phyloP scores from a whole-genome alignment of 2,113 vertebrate genomes.

The Hyperoodon ampullatus region DNA sequence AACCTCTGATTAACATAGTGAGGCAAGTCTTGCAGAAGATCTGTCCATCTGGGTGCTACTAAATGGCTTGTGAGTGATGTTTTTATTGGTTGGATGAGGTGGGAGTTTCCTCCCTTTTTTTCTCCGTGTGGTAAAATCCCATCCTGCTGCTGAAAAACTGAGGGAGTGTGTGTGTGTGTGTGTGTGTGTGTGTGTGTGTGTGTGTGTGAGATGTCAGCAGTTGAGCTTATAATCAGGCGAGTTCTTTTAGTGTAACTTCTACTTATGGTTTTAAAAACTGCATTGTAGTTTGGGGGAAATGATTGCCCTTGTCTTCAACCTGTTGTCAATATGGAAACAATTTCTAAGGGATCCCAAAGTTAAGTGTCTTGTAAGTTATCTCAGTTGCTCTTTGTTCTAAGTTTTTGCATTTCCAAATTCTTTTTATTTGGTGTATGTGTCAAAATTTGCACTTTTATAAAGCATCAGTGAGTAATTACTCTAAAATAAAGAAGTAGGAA shows the following conservation, averaged over 20 bases:
- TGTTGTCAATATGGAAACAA: not conserved
- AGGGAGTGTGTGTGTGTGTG: not conserved
- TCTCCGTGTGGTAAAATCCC: not conserved
- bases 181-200: too few species aligned
- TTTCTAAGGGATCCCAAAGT: not conserved
- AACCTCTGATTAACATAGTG: not conserved
- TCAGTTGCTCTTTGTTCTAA: constrained; percentile 4
- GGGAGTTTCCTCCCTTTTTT: not conserved
- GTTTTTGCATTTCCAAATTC: not conserved
- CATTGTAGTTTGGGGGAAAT: not conserved
- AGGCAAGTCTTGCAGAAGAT: not conserved
- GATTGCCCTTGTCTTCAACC: not conserved
- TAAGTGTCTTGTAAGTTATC: not conserved
- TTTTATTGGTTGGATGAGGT: not conserved
- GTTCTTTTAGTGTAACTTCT: constrained; percentile 3
- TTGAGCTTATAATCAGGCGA: not conserved
- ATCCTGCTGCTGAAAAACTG: not conserved
- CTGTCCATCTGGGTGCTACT: not conserved
- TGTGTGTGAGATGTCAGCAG: not conserved
- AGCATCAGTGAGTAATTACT: not conserved
- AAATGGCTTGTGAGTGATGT: not conserved
- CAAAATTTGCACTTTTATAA: not conserved
- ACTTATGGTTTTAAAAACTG: not conserved
- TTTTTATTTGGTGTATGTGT: not conserved
- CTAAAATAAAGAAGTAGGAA: not conserved